phyloP scores from a whole-genome alignment of 2,797 vertebrate genomes.

The Gadopsis marmoratus region DNA sequence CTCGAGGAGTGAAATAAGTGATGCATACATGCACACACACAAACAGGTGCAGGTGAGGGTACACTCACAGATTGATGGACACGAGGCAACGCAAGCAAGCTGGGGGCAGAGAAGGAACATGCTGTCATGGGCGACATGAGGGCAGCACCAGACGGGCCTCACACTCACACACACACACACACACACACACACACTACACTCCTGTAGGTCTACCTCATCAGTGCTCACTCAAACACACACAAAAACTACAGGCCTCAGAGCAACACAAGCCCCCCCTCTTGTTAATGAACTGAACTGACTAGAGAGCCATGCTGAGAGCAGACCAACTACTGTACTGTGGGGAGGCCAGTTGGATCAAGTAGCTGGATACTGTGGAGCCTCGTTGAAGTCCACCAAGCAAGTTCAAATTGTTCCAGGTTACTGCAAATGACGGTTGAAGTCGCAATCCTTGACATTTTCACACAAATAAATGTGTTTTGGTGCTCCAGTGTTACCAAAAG shows the following conservation, averaged over 20 bases:
- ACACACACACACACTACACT: slow-evolving; percentile 29
- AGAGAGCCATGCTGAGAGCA: slow-evolving; percentile 49
- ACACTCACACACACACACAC: slow-evolving; percentile 32
- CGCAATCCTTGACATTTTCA: slow-evolving; percentile 29
- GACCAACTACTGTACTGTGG: slow-evolving; percentile 51
- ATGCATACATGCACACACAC: slow-evolving; percentile 32
- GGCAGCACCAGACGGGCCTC: slow-evolving; percentile 74
- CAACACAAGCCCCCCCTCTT: slow-evolving; percentile 50
- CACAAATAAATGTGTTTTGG: slow-evolving; percentile 35
- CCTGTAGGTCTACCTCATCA: slow-evolving; percentile 33
- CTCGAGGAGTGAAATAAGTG: slow-evolving; percentile 17
- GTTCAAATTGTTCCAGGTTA: slow-evolving; percentile 25
- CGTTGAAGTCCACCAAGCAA: slow-evolving; percentile 54
- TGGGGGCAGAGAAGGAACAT: slow-evolving; percentile 75
- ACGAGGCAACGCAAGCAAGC: slow-evolving; percentile 54
- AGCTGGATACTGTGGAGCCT: slow-evolving; percentile 58
- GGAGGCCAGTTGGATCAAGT: slow-evolving; percentile 67
- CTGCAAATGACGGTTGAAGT: slow-evolving; percentile 15
- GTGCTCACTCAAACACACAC: slow-evolving; percentile 52
- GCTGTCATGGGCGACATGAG: slow-evolving; percentile 77
- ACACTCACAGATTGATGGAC: slow-evolving; percentile 66
- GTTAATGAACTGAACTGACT: slow-evolving; percentile 63
- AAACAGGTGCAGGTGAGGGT: slow-evolving; percentile 75
- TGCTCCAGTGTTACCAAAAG: slow-evolving; percentile 1
- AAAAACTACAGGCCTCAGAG: slow-evolving; percentile 29